Evolutionary conservation across 2,797 vertebrate species (phyloP).

Genomic region (Setipinna tenuifilis): DNA sequence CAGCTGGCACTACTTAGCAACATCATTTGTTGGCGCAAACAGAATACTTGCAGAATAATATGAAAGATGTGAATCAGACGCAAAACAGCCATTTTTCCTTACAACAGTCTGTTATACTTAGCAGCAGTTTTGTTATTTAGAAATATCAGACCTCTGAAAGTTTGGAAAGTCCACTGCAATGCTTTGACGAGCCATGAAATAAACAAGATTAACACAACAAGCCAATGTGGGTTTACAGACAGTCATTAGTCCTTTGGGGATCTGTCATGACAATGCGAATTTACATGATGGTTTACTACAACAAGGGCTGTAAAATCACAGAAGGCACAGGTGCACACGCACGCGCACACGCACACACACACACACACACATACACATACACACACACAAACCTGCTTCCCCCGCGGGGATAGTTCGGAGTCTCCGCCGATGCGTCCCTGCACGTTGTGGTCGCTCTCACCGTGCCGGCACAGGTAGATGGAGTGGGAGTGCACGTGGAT

Average conservation of each 20-base stretch:
- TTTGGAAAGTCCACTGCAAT: no score
- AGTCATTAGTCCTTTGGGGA: not conserved
- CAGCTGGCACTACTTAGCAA: no score
- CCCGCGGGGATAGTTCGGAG: conserved; percentile 83
- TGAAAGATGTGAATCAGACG: no score
- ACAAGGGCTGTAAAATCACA: not conserved
- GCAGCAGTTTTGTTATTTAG: no score
- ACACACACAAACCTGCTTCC: conserved; percentile 81
- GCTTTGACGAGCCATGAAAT: no score
- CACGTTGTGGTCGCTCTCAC: conserved; percentile 90
- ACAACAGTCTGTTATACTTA: no score
- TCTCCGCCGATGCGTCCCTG: conserved; percentile 92
- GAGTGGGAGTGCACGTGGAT: conserved; percentile 95
- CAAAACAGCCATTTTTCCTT: no score
- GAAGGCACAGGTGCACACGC: not conserved
- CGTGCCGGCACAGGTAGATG: conserved; percentile 95
- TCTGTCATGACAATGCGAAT: not conserved
- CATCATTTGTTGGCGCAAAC: no score
- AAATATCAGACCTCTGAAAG: no score
- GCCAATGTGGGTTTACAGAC: not conserved
- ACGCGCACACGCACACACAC: no score
- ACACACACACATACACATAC: not conserved
- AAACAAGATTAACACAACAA: no score
- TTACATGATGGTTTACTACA: not conserved
- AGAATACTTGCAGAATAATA: no score